Percentiles rank a stretch among this genome's conserved stretches.
These are phyloP conservation scores for Darevskia mixta DNA, from an alignment of 2,797 vertebrate genomes.

Conservation along the genomic window DNA sequence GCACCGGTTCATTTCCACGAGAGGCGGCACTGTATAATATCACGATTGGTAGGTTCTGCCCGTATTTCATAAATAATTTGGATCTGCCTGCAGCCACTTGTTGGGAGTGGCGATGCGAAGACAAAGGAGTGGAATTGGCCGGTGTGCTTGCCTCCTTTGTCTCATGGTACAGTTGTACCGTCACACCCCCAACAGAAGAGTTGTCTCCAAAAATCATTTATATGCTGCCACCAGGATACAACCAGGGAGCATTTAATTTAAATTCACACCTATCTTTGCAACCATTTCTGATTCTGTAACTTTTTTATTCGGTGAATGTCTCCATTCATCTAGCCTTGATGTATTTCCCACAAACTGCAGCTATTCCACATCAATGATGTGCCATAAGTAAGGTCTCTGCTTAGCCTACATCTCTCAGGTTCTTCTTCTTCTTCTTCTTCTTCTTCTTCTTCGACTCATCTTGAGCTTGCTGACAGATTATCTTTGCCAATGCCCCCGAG, in stretches of 20 bases:
- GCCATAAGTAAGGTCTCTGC: constrained; percentile 18
- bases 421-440: background rate
- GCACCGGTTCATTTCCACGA: background rate
- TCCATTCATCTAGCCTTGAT: background rate
- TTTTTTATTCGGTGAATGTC: background rate
- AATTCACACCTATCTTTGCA: background rate
- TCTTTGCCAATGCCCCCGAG: constrained; percentile 61
- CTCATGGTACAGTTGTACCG: too few species aligned
- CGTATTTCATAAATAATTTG: background rate
- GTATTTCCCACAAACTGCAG: constrained; percentile 12
- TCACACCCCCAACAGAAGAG: too few species aligned
- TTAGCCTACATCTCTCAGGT: constrained; percentile 20
- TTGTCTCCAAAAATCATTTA: too few species aligned
- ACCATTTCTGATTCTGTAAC: background rate
- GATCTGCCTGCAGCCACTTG: too few species aligned
- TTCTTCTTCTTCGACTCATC: constrained; percentile 24
- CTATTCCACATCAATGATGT: constrained; percentile 31
- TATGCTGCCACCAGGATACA: background rate
- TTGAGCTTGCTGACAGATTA: constrained; percentile 70
- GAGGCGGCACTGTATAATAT: background rate
- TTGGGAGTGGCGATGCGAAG: too few species aligned
- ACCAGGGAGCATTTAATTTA: background rate
- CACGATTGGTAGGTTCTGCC: background rate
- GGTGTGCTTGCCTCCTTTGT: too few species aligned
- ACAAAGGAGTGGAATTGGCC: too few species aligned